Percentiles rank a stretch among this genome's conserved stretches.
phyloP scores from a whole-genome alignment of 2,797 vertebrate species.

The Leptatherina wallacei region DNA sequence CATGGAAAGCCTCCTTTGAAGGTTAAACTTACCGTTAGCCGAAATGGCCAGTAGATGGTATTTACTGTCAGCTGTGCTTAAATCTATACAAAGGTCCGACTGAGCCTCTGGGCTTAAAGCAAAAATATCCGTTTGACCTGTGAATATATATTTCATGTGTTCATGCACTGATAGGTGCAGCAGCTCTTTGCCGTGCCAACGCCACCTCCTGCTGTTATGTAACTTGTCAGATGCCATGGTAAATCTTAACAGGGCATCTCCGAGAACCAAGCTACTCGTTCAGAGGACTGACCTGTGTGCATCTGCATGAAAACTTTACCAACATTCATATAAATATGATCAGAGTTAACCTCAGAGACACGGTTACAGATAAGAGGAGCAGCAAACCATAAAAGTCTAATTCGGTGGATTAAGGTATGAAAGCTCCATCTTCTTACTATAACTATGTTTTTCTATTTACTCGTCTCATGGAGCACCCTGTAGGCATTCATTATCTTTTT shows the following conservation, averaged over 20 bases:
- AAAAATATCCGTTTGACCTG: too few relatives aligned
- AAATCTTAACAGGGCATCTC: too few relatives aligned
- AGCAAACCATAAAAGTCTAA: not conserved
- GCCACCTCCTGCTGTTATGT: too few relatives aligned
- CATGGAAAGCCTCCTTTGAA: not conserved
- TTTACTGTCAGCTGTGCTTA: too few relatives aligned
- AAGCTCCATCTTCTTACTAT: not conserved
- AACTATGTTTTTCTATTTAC: not conserved
- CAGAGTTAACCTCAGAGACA: not conserved
- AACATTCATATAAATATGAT: too few relatives aligned
- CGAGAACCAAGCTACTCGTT: not conserved
- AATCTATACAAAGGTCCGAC: too few relatives aligned
- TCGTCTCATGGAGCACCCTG: not conserved
- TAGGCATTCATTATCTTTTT: constrained; percentile 2
- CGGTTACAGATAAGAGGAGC: not conserved
- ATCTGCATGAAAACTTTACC: not conserved
- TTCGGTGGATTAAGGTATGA: not conserved
- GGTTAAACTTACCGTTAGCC: not conserved
- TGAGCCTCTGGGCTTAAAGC: too few relatives aligned
- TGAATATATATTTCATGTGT: not conserved
- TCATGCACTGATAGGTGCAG: not conserved
- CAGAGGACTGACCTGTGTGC: not conserved
- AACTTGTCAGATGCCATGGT: not conserved
- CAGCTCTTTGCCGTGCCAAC: not conserved
- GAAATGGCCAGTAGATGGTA: too few relatives aligned